A percentile compares a stretch with the other conserved stretches of the same genome.
Conservation (phyloP, 2,888 invertebrate species). For the Yponomeuta evonymella region DNA sequence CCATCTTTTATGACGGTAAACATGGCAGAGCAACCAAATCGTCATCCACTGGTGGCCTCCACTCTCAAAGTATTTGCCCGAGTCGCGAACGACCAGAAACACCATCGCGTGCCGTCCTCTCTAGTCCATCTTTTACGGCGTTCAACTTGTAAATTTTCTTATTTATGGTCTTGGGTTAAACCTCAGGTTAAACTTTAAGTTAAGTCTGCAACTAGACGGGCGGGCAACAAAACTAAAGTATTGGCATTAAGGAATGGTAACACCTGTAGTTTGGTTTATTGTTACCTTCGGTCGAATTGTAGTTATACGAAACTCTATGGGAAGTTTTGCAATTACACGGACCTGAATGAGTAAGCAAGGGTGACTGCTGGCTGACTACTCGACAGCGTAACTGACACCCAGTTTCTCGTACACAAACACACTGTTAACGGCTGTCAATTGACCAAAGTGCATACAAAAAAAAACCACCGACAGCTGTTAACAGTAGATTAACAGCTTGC, state of each 20-base stretch:
- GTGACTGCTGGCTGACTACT: too few relatives aligned
- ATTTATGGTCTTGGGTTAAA: slow-evolving; percentile 14
- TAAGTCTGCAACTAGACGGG: background rate
- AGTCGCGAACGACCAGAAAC: background rate
- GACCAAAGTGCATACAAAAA: too few relatives aligned
- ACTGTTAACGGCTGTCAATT: too few relatives aligned
- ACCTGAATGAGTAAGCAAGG: too few relatives aligned
- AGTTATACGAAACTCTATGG: background rate
- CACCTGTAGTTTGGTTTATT: background rate
- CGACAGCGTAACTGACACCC: too few relatives aligned
- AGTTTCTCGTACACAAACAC: too few relatives aligned
- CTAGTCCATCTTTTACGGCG: slow-evolving; percentile 14
- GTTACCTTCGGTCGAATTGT: background rate
- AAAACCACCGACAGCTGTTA: too few relatives aligned
- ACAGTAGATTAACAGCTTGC: too few relatives aligned
- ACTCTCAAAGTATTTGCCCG: background rate
- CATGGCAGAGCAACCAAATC: background rate
- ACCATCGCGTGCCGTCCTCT: background rate
- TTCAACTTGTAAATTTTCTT: slow-evolving; percentile 15
- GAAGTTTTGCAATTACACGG: too few relatives aligned
- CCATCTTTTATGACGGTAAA: background rate
- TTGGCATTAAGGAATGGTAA: background rate
- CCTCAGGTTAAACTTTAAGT: background rate
- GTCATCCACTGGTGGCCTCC: background rate
- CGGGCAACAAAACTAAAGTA: background rate